phyloP scores from a whole-genome alignment of 2,113 vertebrate species.

The Lagopus leucura region DNA sequence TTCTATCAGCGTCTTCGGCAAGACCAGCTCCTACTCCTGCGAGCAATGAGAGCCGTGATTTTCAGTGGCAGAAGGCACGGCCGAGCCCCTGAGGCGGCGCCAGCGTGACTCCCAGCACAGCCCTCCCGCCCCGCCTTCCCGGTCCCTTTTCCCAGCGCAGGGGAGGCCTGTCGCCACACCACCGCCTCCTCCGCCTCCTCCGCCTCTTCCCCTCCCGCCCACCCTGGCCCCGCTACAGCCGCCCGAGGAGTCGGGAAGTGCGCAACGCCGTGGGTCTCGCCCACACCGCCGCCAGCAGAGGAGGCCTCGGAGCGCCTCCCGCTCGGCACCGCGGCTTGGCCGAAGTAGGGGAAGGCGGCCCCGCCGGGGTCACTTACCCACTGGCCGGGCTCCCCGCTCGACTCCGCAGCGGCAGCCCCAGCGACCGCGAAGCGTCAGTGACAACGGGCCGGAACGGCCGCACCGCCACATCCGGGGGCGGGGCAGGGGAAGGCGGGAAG shows the following conservation, averaged over 20 bases:
- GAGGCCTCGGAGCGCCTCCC: not conserved
- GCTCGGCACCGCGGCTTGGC: not conserved
- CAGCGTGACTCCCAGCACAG: rapidly evolving
- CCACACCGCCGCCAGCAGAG: not conserved
- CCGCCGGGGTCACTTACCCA: constrained; percentile 25
- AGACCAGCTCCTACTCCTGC: not conserved
- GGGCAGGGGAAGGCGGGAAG: not conserved
- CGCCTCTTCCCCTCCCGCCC: not conserved
- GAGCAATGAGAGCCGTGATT: rapidly evolving
- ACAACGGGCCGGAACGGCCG: constrained; percentile 58
- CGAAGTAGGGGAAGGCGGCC: not conserved
- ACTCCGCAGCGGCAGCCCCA: not conserved
- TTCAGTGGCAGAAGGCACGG: not conserved
- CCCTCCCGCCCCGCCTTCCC: not conserved
- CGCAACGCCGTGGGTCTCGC: not conserved
- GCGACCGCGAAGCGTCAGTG: constrained; percentile 37
- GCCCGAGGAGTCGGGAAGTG: not conserved
- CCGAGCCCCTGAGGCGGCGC: rapidly evolving
- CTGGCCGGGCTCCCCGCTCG: not conserved
- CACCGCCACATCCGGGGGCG: constrained; percentile 49
- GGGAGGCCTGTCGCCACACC: not conserved
- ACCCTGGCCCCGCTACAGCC: too few species aligned
- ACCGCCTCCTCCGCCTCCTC: too few species aligned
- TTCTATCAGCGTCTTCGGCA: not conserved
- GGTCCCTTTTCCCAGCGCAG: not conserved